These are phyloP conservation scores for Nestor notabilis DNA, from an alignment of 2,113 vertebrate genomes.

Conservation along the genomic window DNA sequence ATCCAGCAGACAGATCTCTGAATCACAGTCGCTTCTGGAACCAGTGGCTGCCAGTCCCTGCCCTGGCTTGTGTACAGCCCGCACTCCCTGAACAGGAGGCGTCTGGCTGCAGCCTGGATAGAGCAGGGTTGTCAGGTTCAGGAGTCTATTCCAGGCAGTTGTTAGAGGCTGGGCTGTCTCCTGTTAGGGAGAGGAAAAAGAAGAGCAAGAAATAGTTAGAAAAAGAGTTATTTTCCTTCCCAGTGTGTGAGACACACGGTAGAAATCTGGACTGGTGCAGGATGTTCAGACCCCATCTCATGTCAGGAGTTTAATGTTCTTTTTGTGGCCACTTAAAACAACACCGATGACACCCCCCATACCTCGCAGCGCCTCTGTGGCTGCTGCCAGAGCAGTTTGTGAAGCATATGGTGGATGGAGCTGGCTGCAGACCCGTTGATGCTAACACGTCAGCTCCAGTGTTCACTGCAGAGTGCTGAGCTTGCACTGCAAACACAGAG, in stretches of 20 bases:
- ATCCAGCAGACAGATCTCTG: not conserved
- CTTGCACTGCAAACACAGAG: not conserved
- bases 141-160: not conserved
- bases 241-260: not conserved
- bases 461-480: not conserved
- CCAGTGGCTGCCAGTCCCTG: not conserved
- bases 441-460: not conserved
- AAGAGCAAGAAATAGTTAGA: not conserved
- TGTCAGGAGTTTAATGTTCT: not conserved
- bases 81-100: not conserved
- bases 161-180: not conserved
- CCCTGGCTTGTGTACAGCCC: not conserved
- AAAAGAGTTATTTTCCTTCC: not conserved
- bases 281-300: not conserved
- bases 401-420: not conserved
- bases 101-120: not conserved
- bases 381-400: not conserved
- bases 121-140: not conserved
- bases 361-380: not conserved
- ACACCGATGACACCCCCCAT: not conserved
- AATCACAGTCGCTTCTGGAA: not conserved
- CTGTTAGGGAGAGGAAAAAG: fast-evolving
- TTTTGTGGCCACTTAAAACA: not conserved
- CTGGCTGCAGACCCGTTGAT: not conserved
- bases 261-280: not conserved